A percentile compares a stretch with the other conserved stretches of the same genome.
These are phyloP conservation scores for Lanius ludovicianus DNA, from an alignment of 2,113 vertebrate species.

Conservation along the genomic window DNA sequence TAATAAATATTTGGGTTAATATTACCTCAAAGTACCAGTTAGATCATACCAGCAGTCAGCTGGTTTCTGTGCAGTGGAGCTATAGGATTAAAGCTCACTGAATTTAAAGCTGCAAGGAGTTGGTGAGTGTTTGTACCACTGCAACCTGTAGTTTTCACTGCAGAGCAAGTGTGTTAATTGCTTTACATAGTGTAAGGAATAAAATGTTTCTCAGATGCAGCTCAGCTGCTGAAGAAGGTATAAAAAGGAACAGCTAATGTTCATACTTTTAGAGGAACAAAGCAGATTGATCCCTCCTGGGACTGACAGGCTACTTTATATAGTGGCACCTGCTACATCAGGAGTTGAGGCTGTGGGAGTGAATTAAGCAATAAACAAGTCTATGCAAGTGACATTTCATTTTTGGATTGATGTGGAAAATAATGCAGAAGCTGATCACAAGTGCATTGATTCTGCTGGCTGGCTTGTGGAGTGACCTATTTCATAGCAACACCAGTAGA, in stretches of 20 bases:
- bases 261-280: not conserved
- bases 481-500: not conserved
- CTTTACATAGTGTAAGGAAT: not conserved
- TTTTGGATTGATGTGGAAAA: not conserved
- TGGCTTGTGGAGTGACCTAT: not conserved
- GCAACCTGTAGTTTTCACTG: not conserved
- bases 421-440: not conserved
- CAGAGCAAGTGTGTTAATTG: not conserved
- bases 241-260: not conserved
- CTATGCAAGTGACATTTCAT: not conserved
- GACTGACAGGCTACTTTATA: not conserved
- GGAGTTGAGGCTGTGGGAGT: not conserved
- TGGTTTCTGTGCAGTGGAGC: not conserved
- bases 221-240: not conserved
- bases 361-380: slow-evolving; percentile 4
- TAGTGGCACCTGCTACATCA: fast-evolving
- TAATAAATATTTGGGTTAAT: not conserved
- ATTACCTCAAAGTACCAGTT: not conserved
- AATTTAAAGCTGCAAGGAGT: not conserved
- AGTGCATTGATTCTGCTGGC: not conserved
- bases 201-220: not conserved
- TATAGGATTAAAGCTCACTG: not conserved
- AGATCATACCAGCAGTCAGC: not conserved
- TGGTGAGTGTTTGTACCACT: not conserved
- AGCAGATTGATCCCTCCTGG: not conserved